Base-by-base conservation (phyloP, 2,888 invertebrate species). In the Chloromyia formosa region DNA sequence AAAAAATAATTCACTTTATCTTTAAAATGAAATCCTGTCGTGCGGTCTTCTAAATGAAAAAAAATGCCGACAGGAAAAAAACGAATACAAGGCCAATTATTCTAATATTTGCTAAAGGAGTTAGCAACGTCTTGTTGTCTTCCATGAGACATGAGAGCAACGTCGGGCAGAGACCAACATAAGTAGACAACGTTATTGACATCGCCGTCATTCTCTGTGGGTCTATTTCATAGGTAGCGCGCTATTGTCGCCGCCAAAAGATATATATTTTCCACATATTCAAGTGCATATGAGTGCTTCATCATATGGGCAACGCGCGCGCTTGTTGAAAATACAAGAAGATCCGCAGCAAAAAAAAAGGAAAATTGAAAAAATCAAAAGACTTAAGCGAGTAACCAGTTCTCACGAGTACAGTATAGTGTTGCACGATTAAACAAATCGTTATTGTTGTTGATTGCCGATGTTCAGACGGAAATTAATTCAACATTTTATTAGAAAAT, bases 81-180 rank as follows among this genome's bases (percentile, higher is more conserved):
- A n/a, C 49, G 4, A 49, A 49, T 49, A 56, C 16, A 4, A 18
- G 22, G 20, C 14, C 16, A 20, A 56, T 56, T 16, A 20, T 56
- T 18, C 22, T 20, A 20, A 56, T 56, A 56, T 56, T 56, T 56
- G 22, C 56, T 56, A 16, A 56, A 56, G 18, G 10, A 56, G 56
- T 18, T 56, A 56, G 56, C 56, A 56, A n/a, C n/a, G n/a, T n/a
- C 18, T 20, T 16, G 27, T 35, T 20, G 1, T 56, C 56, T 56
- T 16, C 10, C 16, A 16, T n/a, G 0, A 16, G 56, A 56, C n/a
- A n/a, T n/a, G n/a, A n/a, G n/a, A n/a, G n/a, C n/a, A n/a, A n/a
- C 56, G 56, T 20, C 56, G 20, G 10, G 56, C 27, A 7, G 27
- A 4, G 2, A 35, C 27, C 27, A 35, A 35, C 56, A 56, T 56